These are phyloP conservation scores for Prolemur simus DNA, from an alignment of 2,113 vertebrate species.

Conservation along the genomic window DNA sequence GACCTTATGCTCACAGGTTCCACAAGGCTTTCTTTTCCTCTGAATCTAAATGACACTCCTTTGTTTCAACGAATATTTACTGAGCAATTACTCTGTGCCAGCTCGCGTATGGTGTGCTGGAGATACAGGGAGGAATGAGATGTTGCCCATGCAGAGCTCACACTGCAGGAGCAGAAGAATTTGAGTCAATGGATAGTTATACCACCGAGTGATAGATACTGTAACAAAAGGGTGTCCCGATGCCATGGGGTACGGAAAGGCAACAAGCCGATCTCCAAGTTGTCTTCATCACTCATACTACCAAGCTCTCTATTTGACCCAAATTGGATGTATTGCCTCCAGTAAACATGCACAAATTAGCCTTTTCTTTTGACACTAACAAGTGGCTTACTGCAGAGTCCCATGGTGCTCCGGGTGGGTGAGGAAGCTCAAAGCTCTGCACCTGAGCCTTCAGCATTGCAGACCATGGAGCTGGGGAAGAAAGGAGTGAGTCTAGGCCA, in stretches of 20 bases:
- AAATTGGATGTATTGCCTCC: neutral
- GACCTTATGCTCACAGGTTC: neutral
- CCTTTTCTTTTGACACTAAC: neutral
- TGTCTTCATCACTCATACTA: neutral
- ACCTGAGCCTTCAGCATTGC: neutral
- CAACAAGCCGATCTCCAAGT: neutral
- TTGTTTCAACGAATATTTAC: neutral
- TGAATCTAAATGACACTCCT: neutral
- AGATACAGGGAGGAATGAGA: neutral
- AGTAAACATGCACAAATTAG: neutral
- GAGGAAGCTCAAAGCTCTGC: conserved; percentile 24
- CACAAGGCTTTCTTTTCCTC: neutral
- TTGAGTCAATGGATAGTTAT: neutral
- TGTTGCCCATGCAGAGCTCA: neutral
- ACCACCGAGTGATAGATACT: neutral
- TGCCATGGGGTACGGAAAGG: neutral
- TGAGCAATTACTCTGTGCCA: neutral
- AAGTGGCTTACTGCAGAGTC: conserved; percentile 22
- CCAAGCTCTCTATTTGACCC: neutral
- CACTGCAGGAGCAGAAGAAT: neutral
- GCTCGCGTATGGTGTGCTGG: accelerated
- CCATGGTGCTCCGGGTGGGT: neutral
- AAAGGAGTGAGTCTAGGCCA: neutral
- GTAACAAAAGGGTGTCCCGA: neutral
- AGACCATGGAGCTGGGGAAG: neutral